phyloP scores from a whole-genome alignment of 1,140 invertebrate genomes.

The Drosophila nikananu region DNA sequence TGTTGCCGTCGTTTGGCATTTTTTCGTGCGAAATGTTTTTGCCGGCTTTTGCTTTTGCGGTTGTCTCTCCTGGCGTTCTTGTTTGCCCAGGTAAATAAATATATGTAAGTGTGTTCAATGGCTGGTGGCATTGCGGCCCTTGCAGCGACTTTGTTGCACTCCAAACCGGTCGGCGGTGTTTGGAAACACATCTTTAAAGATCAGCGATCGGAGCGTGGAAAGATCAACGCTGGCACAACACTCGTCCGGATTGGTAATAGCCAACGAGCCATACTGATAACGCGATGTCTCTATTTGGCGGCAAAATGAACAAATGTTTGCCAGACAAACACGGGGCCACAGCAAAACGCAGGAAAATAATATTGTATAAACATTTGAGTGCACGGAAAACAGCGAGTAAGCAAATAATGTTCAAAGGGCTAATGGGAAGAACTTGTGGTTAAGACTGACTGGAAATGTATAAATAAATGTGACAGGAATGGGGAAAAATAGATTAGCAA shows the following conservation, averaged over 20 bases:
- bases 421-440: conserved; percentile 3
- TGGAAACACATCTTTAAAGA: conserved; percentile 27
- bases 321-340: not conserved
- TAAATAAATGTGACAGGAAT: not conserved
- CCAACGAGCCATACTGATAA: conserved; percentile 37
- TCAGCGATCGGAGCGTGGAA: conserved; percentile 25
- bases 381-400: conserved; percentile 10
- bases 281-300: conserved; percentile 20
- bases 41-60: conserved; percentile 21
- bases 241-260: conserved; percentile 7
- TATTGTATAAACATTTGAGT: conserved; percentile 1
- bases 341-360: not conserved
- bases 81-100: conserved; percentile 17
- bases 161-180: conserved; percentile 25
- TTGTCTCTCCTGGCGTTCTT: conserved; percentile 31
- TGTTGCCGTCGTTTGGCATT: conserved; percentile 58
- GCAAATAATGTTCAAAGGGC: conserved; percentile 19
- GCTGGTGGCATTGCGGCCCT: not conserved
- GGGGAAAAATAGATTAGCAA: not conserved
- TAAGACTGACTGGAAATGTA: not conserved
- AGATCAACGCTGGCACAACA: conserved; percentile 32
- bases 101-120: too few relatives aligned
- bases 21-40: conserved; percentile 61
- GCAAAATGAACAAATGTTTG: conserved; percentile 29
- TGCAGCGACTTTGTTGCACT: not conserved